Evolutionary conservation across 30 jellyfish, hydroid and myxozoan genomes (phyloP).

Genomic region (Rhopilema esculentum): DNA sequence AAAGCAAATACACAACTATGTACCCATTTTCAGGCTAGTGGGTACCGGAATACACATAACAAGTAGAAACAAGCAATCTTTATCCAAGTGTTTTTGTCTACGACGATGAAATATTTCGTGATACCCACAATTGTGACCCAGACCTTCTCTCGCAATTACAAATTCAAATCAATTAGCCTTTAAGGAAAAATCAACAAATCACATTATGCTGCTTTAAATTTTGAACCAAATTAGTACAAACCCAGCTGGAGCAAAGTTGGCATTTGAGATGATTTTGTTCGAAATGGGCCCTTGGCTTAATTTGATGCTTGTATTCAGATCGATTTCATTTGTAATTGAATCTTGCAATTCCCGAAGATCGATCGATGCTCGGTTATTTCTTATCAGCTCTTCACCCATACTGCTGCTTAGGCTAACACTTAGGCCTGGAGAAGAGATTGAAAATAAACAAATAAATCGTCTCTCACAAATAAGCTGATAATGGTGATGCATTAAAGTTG

Average conservation of each 20-base stretch:
- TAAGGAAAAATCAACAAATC: background rate
- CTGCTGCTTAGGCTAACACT: slow-evolving; percentile 82
- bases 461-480: no score
- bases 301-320: slow-evolving; percentile 67
- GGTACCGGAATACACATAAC: no score
- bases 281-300: slow-evolving; percentile 75
- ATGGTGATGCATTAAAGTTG: no score
- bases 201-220: background rate
- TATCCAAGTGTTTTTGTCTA: no score
- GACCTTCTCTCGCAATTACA: no score
- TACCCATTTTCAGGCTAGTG: no score
- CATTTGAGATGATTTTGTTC: slow-evolving; percentile 76
- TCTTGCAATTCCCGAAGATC: slow-evolving; percentile 73
- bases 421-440: slow-evolving; percentile 52
- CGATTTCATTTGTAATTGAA: slow-evolving; percentile 71
- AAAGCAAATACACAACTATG: no score
- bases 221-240: slow-evolving; percentile 12
- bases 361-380: slow-evolving; percentile 39
- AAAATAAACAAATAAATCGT: no score
- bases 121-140: no score
- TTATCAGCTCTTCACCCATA: slow-evolving; percentile 77
- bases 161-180: no score
- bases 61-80: no score
- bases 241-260: slow-evolving; percentile 91
- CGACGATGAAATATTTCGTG: no score